These are phyloP conservation scores for Ligdia adustata DNA, from an alignment of 2,888 invertebrate genomes.

Conservation along the genomic window DNA sequence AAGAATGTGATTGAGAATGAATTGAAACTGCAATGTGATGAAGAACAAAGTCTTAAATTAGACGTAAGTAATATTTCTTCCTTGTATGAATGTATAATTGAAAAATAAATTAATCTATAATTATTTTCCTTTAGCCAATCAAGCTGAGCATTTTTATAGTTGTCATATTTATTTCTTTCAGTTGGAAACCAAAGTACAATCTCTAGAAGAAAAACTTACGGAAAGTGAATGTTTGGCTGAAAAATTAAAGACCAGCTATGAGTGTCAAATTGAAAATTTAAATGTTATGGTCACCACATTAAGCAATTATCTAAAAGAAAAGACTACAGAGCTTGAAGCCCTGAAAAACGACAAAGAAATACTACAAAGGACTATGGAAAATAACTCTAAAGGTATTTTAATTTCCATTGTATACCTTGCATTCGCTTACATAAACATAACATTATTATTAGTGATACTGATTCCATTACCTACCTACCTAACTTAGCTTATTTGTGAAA, in stretches of 20 bases:
- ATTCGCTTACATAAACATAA: no score
- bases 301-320: conserved; percentile 61
- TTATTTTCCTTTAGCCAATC: no score
- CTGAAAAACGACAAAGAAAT: conserved; percentile 55
- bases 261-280: conserved; percentile 62
- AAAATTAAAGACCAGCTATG: conserved; percentile 60
- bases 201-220: conserved; percentile 60
- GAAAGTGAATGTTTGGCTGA: conserved; percentile 63
- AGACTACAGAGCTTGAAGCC: conserved; percentile 54
- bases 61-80: conserved; percentile 36
- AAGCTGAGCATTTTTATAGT: no score
- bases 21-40: conserved; percentile 47
- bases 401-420: neutral
- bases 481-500: no score
- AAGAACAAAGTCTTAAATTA: conserved; percentile 44
- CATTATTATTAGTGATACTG: no score
- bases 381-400: conserved; percentile 50
- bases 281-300: conserved; percentile 64
- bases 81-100: no score
- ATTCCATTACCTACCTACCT: no score
- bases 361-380: conserved; percentile 45
- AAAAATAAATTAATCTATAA: no score
- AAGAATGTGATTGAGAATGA: conserved; percentile 40
- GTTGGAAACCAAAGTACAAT: conserved; percentile 62
- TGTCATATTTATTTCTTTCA: conserved; percentile 36